phyloP scores from a whole-genome alignment of 2,888 invertebrate genomes.

The Orchestes rusci region DNA sequence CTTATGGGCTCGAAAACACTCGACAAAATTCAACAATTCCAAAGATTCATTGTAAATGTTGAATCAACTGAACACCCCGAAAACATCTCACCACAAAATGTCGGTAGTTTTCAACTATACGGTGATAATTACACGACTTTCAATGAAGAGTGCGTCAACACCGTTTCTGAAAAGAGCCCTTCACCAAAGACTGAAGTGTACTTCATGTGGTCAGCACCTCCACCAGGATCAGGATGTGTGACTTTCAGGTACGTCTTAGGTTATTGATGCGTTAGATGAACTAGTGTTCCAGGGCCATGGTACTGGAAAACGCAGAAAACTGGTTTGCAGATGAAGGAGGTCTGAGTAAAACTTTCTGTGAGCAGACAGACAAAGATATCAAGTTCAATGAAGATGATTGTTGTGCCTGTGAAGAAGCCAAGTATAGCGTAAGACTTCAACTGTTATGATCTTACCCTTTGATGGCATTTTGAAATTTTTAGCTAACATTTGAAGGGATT shows the following conservation, averaged over 20 bases:
- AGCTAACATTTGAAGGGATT: conserved; percentile 83
- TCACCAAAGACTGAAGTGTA: conserved; percentile 76
- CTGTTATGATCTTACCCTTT: neutral
- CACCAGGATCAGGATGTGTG: conserved; percentile 77
- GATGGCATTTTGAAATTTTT: conserved; percentile 9
- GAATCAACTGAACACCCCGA: conserved; percentile 53
- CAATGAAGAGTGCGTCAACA: conserved; percentile 77
- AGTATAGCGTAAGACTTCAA: conserved; percentile 65
- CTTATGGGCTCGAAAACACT: conserved; percentile 55
- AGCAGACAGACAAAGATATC: conserved; percentile 59
- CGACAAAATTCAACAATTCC: conserved; percentile 65
- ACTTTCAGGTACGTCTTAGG: conserved; percentile 62
- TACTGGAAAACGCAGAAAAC: conserved; percentile 67
- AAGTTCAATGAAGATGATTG: conserved; percentile 57
- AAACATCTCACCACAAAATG: conserved; percentile 48
- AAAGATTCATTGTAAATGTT: conserved; percentile 68
- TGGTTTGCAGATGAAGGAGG: conserved; percentile 90
- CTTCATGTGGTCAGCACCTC: conserved; percentile 87
- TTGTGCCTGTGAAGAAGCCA: conserved; percentile 94
- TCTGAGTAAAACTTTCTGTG: conserved; percentile 73
- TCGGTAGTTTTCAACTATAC: conserved; percentile 66
- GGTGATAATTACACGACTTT: conserved; percentile 59
- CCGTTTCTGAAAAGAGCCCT: conserved; percentile 73
- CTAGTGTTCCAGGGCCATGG: conserved; percentile 68
- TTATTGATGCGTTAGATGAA: too few species aligned